Evolutionary conservation across 2,797 vertebrate genomes (phyloP).

Genomic region (Mus minutoides): DNA sequence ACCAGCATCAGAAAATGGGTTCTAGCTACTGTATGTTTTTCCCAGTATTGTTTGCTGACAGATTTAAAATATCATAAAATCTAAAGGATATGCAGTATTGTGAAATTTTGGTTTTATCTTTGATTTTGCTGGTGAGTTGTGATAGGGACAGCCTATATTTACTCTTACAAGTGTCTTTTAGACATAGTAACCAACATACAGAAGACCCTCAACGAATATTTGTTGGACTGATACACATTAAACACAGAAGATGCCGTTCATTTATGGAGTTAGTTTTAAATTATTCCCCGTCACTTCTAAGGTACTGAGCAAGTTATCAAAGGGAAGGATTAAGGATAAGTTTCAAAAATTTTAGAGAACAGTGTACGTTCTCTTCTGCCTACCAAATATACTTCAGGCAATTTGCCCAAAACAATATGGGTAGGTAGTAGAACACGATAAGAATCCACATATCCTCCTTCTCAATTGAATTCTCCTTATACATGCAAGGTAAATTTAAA

Average conservation of each 20-base stretch:
- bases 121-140: background rate
- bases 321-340: background rate
- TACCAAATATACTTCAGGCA: background rate
- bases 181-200: background rate
- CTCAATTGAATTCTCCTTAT: constrained; percentile 34
- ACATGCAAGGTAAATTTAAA: constrained; percentile 53
- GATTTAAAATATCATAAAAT: background rate
- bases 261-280: background rate
- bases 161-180: constrained; percentile 2
- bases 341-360: constrained; percentile 22
- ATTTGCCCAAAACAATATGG: background rate
- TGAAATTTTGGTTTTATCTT: constrained; percentile 28
- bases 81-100: background rate
- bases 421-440: background rate
- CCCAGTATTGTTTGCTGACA: background rate
- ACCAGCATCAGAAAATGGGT: background rate
- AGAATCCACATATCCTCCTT: background rate
- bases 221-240: background rate
- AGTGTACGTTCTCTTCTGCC: background rate
- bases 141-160: background rate
- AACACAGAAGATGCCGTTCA: constrained; percentile 5
- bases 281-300: background rate
- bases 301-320: constrained; percentile 24
- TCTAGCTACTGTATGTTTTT: background rate
- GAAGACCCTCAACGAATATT: background rate